Evolutionary conservation across 1,140 invertebrate genomes (phyloP).

Genomic region (Pogonomyrmex californicus): DNA sequence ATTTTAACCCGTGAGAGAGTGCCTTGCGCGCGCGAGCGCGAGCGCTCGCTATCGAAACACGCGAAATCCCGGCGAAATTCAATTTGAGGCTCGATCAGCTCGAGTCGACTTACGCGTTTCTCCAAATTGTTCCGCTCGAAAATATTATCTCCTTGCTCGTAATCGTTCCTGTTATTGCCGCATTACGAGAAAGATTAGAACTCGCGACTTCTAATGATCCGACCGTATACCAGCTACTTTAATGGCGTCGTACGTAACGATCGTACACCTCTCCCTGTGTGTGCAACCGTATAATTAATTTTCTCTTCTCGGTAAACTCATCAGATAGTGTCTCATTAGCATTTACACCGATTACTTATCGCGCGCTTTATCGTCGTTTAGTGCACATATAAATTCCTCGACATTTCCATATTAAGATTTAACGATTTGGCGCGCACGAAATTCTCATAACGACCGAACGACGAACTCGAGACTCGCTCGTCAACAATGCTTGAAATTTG

Average conservation of each 20-base stretch:
- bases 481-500: background rate
- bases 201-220: constrained; percentile 19
- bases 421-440: constrained; percentile 11
- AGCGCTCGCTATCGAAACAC: background rate
- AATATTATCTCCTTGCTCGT: background rate
- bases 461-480: background rate
- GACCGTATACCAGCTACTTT: background rate
- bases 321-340: constrained; percentile 50
- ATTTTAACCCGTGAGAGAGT: background rate
- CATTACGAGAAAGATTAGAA: constrained; percentile 38
- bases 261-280: background rate
- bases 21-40: background rate
- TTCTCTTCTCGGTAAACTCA: constrained; percentile 24
- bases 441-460: background rate
- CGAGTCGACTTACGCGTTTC: background rate
- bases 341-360: constrained; percentile 62
- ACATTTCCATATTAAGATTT: constrained; percentile 12
- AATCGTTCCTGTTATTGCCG: constrained; percentile 43
- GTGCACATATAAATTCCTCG: constrained; percentile 31
- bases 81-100: background rate
- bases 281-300: constrained; percentile 32
- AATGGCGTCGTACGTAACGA: constrained; percentile 28
- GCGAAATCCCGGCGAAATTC: background rate
- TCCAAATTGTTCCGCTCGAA: background rate
- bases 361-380: constrained; percentile 45